phyloP scores from a whole-genome alignment of 2,888 invertebrate species.

The Cataglyphis cursor region DNA sequence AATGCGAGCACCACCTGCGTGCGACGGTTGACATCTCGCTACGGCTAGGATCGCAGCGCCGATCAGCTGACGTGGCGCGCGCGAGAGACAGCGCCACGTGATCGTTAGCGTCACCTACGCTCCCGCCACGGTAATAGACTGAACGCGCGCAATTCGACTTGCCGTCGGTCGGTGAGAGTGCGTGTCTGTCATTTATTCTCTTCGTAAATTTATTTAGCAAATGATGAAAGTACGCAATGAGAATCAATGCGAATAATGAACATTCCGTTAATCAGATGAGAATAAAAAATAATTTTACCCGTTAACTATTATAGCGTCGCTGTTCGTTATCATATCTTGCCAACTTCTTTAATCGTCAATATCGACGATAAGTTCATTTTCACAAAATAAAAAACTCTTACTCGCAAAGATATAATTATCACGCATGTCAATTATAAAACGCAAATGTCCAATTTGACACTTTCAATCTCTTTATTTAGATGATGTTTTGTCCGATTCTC shows the following conservation, averaged over 20 bases:
- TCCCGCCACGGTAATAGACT: not conserved
- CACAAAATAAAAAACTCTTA: too few relatives aligned
- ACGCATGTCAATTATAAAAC: too few relatives aligned
- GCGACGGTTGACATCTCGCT: conserved; percentile 60
- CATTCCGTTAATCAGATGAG: too few relatives aligned
- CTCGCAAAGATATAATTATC: too few relatives aligned
- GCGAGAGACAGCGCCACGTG: conserved; percentile 29
- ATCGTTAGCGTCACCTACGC: not conserved
- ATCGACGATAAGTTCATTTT: too few relatives aligned
- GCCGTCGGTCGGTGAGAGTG: not conserved
- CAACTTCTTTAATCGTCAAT: too few relatives aligned
- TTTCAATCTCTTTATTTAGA: not conserved
- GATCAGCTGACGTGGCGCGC: conserved; percentile 63
- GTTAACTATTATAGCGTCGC: too few relatives aligned
- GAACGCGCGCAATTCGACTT: not conserved
- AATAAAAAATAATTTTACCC: too few relatives aligned
- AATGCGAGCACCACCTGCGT: conserved; percentile 78
- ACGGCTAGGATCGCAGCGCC: conserved; percentile 54
- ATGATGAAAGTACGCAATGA: too few relatives aligned
- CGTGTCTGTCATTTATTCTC: not conserved
- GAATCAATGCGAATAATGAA: too few relatives aligned
- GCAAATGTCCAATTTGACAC: too few relatives aligned
- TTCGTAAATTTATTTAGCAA: not conserved
- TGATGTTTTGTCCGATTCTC: not conserved
- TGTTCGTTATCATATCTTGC: too few relatives aligned